Conservation (phyloP, 2,888 invertebrate genomes). For the Coenonympha arcania region DNA sequence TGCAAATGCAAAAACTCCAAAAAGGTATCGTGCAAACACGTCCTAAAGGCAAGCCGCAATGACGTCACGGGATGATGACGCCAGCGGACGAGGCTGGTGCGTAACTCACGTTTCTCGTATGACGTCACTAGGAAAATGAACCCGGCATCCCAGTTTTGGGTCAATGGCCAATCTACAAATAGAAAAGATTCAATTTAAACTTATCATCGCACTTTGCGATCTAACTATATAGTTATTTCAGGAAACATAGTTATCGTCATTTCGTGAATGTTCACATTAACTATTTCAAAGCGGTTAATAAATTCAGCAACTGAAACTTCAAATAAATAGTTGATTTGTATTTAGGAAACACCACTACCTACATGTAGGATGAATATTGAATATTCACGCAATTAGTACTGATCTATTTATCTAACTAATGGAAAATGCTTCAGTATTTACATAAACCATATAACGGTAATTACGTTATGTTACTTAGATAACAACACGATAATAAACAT, state of each 20-base stretch:
- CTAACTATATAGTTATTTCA: too few relatives aligned
- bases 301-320: not conserved
- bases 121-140: conserved; percentile 72
- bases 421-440: not conserved
- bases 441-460: not conserved
- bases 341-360: conserved; percentile 5
- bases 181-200: conserved; percentile 48
- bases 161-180: conserved; percentile 74
- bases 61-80: conserved; percentile 46
- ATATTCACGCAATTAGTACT: conserved; percentile 19
- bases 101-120: conserved; percentile 69
- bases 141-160: conserved; percentile 71
- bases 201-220: conserved; percentile 20
- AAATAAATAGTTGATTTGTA: not conserved
- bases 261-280: conserved; percentile 19
- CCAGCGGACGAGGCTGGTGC: conserved; percentile 39
- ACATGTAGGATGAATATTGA: conserved; percentile 15
- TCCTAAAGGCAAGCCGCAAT: conserved; percentile 33
- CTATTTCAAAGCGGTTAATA: conserved; percentile 8
- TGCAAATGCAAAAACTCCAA: conserved; percentile 8
- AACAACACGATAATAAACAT: not conserved
- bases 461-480: not conserved
- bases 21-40: conserved; percentile 20
- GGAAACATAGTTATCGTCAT: conserved; percentile 19
- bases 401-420: not conserved